Conservation (phyloP, 1,140 invertebrate genomes). For the Achatina immaculata region DNA sequence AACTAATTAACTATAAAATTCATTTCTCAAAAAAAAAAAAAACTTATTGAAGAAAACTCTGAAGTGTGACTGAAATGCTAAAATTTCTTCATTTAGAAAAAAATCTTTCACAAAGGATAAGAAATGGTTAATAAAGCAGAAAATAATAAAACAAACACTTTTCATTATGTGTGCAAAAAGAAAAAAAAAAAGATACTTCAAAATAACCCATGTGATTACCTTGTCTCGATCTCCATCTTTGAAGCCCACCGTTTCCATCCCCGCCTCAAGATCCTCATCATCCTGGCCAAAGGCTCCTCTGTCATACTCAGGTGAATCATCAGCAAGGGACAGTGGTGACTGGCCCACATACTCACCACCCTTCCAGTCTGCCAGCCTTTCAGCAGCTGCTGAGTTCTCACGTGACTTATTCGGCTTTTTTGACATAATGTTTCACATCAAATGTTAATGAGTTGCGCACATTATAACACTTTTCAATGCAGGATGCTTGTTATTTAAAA, state of each 20-base stretch:
- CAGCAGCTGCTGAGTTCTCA: constrained; percentile 54
- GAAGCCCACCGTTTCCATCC: constrained; percentile 39
- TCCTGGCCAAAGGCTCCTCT: constrained; percentile 38
- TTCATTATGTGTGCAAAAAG: too few species aligned
- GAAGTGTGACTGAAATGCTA: too few species aligned
- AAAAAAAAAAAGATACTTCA: too few species aligned
- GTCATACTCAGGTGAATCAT: constrained; percentile 49
- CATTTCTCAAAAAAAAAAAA: too few species aligned
- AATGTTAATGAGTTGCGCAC: background rate
- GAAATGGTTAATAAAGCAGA: too few species aligned
- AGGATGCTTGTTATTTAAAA: too few species aligned
- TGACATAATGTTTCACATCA: constrained; percentile 31
- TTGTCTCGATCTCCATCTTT: constrained; percentile 42
- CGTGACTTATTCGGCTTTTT: constrained; percentile 44
- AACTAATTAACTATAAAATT: too few species aligned
- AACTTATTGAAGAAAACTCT: too few species aligned
- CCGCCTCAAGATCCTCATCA: constrained; percentile 38
- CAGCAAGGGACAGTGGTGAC: constrained; percentile 29
- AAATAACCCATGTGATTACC: constrained; percentile 17
- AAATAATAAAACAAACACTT: too few species aligned
- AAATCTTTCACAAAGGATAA: too few species aligned
- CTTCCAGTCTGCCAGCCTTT: constrained; percentile 53
- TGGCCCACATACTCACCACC: constrained; percentile 40
- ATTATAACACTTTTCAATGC: background rate
- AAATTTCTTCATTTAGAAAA: too few species aligned